Evolutionary conservation across 2,888 invertebrate genomes (phyloP), one percentile per base, ranked within the genome.

Genomic region (Chymomyza amoena): DNA sequence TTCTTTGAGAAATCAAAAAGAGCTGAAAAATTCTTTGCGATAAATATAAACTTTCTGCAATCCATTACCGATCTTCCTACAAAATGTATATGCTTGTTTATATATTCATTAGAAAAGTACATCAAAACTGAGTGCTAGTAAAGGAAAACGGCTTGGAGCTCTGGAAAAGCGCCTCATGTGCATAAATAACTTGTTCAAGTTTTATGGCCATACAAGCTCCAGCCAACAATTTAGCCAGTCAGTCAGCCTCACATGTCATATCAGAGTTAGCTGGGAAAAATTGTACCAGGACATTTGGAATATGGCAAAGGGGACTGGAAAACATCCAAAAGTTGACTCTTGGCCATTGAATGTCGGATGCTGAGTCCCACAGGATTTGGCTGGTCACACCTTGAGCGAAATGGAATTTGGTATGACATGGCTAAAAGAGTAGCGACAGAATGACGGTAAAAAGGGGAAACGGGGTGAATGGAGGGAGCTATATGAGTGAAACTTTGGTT

Each of bases 141-240:
- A 81, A 61, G 81, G 86, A 86, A 86, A 75, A 70, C 70, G 75
- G 77, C 71, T 77, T 72, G 32, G 73, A 74, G 76, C 76, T 28
- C 5, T 7, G 39, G 15, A 28, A 25, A 84, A 74, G 77, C 81
- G 81, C 69, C 73, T 83, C 83, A 80, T 87, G 84, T 84, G 80
- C 83, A 82, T 87, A 84, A 84, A 84, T 84, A 87, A 80, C 83
- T 84, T 84, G 87, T 87, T 84, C 82, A 80, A 87, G 75, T 82
- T 87, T 82, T 87, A 84, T 51, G 5, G 51, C 51, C 4, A 15
- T 15, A 4, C n/a, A 16, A 51, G n/a, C n/a, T 9, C 4, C 51
- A 16, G 51, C 51, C 25, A n/a, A n/a, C n/a, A n/a, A n/a, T n/a
- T n/a, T n/a, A n/a, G n/a, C 4, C 51, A 16, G 51, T n/a, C 25